Base-by-base conservation (phyloP, 2,113 vertebrate genomes). In the Psittacus erithacus region DNA sequence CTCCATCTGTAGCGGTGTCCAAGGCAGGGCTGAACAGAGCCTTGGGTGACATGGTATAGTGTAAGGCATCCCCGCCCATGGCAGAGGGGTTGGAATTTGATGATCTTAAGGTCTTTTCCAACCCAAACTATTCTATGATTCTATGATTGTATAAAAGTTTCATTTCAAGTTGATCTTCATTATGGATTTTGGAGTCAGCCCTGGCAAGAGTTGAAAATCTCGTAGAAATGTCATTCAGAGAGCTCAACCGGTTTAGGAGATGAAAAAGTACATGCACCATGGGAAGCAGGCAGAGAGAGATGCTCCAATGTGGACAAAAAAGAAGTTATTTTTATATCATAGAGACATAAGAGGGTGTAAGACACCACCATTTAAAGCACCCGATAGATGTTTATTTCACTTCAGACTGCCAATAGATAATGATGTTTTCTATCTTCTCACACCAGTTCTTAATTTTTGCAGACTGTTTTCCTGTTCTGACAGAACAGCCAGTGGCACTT, bases 231-330 rank as follows among this genome's bases (percentile, higher is more conserved):
- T 74, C 22, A 44, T 16, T 12, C 28, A 65, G 39, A 89, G 22
- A 68, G 4, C 29, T 71, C 46, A 52, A 1, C 4, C 7, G 55
- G 3, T 15, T 70, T 39, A 43, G 31, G 17, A 68, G 18, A 55
- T 19, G 38, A 7, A 77, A 63, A 62, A 59, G 13, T 31, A 29
- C 0, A 0, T 9, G 2, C 15, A 39, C 3, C 20, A 60, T 23
- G 13, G 23, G 22, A 85, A 38, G 19, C 35, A 50, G 10, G 74
- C 31, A 65, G n/a, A 44, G 6, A 60, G 6, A 68, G 13, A 35
- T 53, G 10, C 3, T 77, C 11, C 16, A 14, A 35, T 64, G 60
- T 68, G 7, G n/a, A 41, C 41, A 33, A 74, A 67, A 77, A 39
- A 28, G 7, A 22, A 23, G 17, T 24, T 1, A 4, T 43, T 71